These are phyloP conservation scores for Heterodera schachtii DNA, from an alignment of 1,140 invertebrate genomes.

Conservation along the genomic window DNA sequence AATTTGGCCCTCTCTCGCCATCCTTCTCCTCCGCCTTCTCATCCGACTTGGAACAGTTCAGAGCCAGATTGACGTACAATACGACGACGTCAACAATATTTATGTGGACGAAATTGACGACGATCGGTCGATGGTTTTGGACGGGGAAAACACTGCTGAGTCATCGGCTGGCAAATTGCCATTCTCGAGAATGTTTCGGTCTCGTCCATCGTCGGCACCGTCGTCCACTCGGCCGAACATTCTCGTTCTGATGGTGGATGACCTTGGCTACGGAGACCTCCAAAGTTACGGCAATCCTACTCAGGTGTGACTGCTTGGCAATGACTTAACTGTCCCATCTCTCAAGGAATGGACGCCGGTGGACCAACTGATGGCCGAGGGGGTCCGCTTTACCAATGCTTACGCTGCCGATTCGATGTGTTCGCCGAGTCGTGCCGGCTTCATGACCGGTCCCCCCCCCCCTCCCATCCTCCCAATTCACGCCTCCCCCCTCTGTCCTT, in stretches of 20 bases:
- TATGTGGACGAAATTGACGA: background rate
- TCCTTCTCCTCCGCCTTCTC: background rate
- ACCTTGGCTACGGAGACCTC: slow-evolving; percentile 62
- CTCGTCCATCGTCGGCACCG: background rate
- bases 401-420: slow-evolving; percentile 65
- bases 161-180: background rate
- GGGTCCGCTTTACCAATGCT: slow-evolving; percentile 62
- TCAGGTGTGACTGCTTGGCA: slow-evolving; percentile 31
- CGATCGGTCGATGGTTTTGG: background rate
- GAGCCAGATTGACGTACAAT: background rate
- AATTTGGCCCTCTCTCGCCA: background rate
- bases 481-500: background rate
- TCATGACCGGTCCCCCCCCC: slow-evolving; percentile 55
- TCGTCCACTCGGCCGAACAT: slow-evolving; percentile 53
- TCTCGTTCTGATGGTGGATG: slow-evolving; percentile 62
- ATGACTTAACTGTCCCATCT: background rate
- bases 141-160: background rate
- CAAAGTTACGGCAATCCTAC: slow-evolving; percentile 62
- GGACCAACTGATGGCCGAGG: slow-evolving; percentile 55
- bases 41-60: background rate
- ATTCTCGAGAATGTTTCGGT: background rate
- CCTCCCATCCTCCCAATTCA: too few species aligned
- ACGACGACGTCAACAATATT: background rate
- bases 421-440: slow-evolving; percentile 60
- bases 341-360: slow-evolving; percentile 54